These are phyloP conservation scores for Euwallacea fornicatus DNA, from an alignment of 1,140 invertebrate species.

Conservation along the genomic window DNA sequence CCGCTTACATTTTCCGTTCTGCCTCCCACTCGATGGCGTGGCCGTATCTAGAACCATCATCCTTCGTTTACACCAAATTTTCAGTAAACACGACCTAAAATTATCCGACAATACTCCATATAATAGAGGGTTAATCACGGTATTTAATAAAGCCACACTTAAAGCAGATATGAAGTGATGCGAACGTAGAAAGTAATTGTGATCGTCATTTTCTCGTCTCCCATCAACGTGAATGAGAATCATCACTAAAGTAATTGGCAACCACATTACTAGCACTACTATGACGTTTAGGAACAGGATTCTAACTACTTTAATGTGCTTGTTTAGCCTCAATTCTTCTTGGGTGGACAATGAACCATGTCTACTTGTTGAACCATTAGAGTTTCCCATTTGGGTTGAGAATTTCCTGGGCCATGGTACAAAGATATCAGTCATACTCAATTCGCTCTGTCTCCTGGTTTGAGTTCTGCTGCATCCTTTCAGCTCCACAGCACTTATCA, in stretches of 20 bases:
- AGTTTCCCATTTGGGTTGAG: conserved; percentile 46
- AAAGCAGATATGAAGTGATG: conserved; percentile 62
- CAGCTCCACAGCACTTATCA: conserved; percentile 48
- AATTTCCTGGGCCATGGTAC: conserved; percentile 57
- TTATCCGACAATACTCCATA: conserved; percentile 78
- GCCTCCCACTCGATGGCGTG: conserved; percentile 36
- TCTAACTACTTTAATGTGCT: conserved; percentile 61
- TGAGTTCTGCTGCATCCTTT: conserved; percentile 38
- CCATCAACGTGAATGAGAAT: conserved; percentile 62
- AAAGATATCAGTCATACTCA: conserved; percentile 57
- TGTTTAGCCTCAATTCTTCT: conserved; percentile 59
- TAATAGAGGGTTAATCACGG: conserved; percentile 76
- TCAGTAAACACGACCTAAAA: conserved; percentile 63
- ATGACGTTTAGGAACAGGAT: conserved; percentile 61
- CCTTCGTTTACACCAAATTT: conserved; percentile 49
- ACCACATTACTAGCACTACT: conserved; percentile 63
- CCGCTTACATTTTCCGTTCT: conserved; percentile 38
- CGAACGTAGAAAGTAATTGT: conserved; percentile 57
- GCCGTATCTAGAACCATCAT: conserved; percentile 14
- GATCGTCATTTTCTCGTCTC: conserved; percentile 56
- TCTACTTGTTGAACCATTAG: conserved; percentile 42
- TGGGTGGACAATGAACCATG: conserved; percentile 57
- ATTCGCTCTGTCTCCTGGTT: conserved; percentile 55
- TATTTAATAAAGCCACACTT: conserved; percentile 67
- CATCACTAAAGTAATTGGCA: conserved; percentile 62